phyloP scores from a whole-genome alignment of 1,140 invertebrate species.

The Nasonia longicornis region DNA sequence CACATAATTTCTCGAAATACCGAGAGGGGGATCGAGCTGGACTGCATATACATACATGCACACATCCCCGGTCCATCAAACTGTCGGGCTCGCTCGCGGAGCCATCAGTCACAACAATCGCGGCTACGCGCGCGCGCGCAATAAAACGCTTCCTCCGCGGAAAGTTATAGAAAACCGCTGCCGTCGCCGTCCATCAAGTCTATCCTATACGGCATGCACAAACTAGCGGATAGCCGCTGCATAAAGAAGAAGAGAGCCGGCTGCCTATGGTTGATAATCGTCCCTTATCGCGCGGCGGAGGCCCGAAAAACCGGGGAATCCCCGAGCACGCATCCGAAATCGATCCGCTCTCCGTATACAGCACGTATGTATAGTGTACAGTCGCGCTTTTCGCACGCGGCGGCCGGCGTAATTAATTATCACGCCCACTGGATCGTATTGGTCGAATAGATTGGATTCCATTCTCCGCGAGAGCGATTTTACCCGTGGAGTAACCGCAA shows the following conservation, averaged over 20 bases:
- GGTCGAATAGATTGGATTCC: slow-evolving; percentile 40
- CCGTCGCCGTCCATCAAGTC: background rate
- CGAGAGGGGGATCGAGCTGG: too few species aligned
- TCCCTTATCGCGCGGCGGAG: background rate
- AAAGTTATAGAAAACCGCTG: background rate
- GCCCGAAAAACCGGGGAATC: background rate
- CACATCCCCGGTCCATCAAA: background rate
- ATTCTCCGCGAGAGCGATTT: slow-evolving; percentile 18
- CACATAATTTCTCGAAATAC: background rate
- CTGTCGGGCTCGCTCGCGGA: background rate
- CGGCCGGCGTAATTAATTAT: slow-evolving; percentile 39
- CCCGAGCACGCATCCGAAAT: background rate
- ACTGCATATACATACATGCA: background rate
- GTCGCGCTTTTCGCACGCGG: background rate
- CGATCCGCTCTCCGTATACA: background rate
- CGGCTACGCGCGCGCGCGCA: background rate
- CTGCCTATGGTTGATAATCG: background rate
- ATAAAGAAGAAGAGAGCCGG: background rate
- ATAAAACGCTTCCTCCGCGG: background rate
- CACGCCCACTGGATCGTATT: slow-evolving; percentile 30
- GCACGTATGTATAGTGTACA: too few species aligned
- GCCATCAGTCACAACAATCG: background rate
- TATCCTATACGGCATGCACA: background rate
- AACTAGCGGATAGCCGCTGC: too few species aligned
- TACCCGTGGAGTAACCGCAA: slow-evolving; percentile 5